phyloP scores from a whole-genome alignment of 2,113 vertebrate species.

The Sylvilagus bachmani region DNA sequence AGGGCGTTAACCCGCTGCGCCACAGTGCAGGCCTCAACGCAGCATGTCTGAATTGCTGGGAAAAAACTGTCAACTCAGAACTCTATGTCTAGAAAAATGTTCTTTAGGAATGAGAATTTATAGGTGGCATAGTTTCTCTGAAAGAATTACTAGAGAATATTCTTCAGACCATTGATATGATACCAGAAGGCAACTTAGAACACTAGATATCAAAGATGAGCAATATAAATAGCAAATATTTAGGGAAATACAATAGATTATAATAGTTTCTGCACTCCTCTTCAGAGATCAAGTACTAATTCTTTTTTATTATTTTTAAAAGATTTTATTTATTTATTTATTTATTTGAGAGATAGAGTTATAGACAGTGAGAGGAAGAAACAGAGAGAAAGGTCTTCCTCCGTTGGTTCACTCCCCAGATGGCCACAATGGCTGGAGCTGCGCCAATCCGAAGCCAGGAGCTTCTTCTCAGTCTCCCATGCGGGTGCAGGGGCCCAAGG shows the following conservation, averaged over 20 bases:
- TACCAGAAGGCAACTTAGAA: slow-evolving; percentile 50
- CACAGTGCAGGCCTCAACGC: too few species aligned
- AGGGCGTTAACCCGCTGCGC: too few species aligned
- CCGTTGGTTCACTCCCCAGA: too few species aligned
- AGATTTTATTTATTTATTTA: too few species aligned
- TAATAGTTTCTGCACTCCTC: slow-evolving; percentile 26
- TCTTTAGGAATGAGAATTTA: slow-evolving; percentile 53
- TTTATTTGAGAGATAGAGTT: too few species aligned
- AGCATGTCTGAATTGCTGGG: neutral
- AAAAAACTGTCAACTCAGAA: neutral
- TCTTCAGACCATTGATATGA: slow-evolving; percentile 48
- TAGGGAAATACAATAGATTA: slow-evolving; percentile 9
- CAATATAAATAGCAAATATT: slow-evolving; percentile 44
- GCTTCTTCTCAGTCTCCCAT: too few species aligned
- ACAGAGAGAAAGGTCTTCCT: too few species aligned
- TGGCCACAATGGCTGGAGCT: too few species aligned
- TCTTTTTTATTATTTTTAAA: too few species aligned
- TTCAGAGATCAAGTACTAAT: neutral
- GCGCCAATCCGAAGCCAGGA: too few species aligned
- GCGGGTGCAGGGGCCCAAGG: too few species aligned
- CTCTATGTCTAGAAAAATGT: slow-evolving; percentile 43
- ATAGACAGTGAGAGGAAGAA: too few species aligned
- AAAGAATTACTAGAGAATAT: slow-evolving; percentile 35
- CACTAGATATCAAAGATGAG: slow-evolving; percentile 32
- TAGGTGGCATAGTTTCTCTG: slow-evolving; percentile 44